A percentile compares a stretch with the other conserved stretches of the same genome.
Conservation (phyloP, 2,113 vertebrate genomes). For the Rhinichthys klamathensis region DNA sequence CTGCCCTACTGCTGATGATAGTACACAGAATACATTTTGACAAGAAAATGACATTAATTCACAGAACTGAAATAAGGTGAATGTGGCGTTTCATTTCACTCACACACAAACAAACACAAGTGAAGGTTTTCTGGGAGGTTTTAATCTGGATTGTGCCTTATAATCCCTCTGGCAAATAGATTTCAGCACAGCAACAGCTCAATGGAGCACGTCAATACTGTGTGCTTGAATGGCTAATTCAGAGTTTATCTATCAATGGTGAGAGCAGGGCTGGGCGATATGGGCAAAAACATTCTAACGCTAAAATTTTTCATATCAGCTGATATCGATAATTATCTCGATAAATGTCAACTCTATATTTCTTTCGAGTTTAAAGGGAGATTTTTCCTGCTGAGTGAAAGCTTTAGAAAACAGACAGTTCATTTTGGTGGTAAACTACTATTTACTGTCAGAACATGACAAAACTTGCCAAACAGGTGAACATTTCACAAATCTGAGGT, state of each 20-base stretch:
- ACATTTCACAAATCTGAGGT: too few relatives aligned
- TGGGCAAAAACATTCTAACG: too few relatives aligned
- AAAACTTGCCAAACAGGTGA: too few relatives aligned
- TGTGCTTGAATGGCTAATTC: background rate
- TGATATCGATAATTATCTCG: too few relatives aligned
- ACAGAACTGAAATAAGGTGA: background rate
- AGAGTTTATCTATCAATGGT: background rate
- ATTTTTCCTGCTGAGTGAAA: too few relatives aligned
- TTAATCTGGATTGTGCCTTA: slow-evolving; percentile 1
- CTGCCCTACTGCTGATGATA: background rate
- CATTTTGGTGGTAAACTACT: too few relatives aligned
- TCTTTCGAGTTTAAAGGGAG: too few relatives aligned
- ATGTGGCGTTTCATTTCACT: background rate
- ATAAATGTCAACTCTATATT: too few relatives aligned
- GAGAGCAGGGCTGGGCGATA: too few relatives aligned
- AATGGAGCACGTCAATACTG: background rate
- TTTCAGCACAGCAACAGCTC: background rate
- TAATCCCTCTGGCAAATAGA: slow-evolving; percentile 6
- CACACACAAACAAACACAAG: background rate
- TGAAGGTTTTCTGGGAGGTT: background rate
- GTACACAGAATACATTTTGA: background rate
- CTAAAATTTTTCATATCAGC: too few relatives aligned
- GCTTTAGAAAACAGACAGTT: too few relatives aligned
- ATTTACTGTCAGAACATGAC: too few relatives aligned
- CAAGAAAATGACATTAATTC: background rate